Evolutionary conservation across 1,140 invertebrate species (phyloP).

Genomic region (Danaus melanippus): DNA sequence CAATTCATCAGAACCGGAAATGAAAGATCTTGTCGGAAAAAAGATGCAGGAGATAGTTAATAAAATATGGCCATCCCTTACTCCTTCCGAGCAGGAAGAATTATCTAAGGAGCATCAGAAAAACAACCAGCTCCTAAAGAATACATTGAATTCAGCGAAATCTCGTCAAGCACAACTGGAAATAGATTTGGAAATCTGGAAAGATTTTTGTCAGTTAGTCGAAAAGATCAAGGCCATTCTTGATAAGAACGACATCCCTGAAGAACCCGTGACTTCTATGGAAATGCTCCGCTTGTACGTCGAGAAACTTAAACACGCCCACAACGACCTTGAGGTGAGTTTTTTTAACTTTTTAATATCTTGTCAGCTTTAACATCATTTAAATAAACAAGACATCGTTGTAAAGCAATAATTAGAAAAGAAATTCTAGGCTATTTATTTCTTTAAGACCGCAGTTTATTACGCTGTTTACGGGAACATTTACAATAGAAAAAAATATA

Average conservation of each 20-base stretch:
- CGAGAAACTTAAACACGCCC: slow-evolving; percentile 83
- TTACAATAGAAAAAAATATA: no score
- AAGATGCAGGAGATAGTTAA: slow-evolving; percentile 87
- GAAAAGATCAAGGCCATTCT: slow-evolving; percentile 84
- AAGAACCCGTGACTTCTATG: slow-evolving; percentile 83
- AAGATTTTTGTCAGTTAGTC: slow-evolving; percentile 82
- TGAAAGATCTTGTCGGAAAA: slow-evolving; percentile 85
- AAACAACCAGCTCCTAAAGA: slow-evolving; percentile 84
- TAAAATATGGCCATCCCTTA: slow-evolving; percentile 89
- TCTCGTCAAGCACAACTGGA: slow-evolving; percentile 82
- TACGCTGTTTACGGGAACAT: no score
- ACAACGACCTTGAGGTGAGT: slow-evolving; percentile 85
- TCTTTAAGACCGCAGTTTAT: no score
- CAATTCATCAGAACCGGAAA: slow-evolving; percentile 79
- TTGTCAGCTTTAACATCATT: no score
- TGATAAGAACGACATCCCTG: slow-evolving; percentile 79
- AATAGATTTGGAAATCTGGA: slow-evolving; percentile 84
- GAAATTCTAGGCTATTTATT: no score
- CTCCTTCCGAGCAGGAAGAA: slow-evolving; percentile 84
- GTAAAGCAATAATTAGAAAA: no score
- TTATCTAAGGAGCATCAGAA: slow-evolving; percentile 84
- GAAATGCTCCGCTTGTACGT: slow-evolving; percentile 85
- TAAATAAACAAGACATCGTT: no score
- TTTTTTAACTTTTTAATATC: slow-evolving; percentile 1
- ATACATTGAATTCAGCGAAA: slow-evolving; percentile 85